phyloP scores from a whole-genome alignment of 2,113 vertebrate species.

The Rallus limicola region DNA sequence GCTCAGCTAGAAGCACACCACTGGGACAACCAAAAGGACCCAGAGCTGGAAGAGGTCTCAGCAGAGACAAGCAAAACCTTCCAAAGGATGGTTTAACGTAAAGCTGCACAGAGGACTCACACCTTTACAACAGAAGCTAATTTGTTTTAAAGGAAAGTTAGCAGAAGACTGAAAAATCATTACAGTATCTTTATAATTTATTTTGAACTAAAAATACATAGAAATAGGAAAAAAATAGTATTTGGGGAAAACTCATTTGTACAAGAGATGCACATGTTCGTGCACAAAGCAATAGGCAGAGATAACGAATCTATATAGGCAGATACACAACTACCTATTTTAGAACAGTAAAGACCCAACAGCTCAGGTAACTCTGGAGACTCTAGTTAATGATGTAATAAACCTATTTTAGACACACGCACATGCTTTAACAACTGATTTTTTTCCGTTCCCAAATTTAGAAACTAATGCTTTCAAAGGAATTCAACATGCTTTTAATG shows the following conservation, averaged over 20 bases:
- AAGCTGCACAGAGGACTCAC: background rate
- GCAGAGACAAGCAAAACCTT: background rate
- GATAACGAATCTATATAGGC: background rate
- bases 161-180: background rate
- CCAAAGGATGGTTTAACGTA: fast-evolving
- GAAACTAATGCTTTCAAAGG: background rate
- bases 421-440: background rate
- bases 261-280: too few relatives aligned
- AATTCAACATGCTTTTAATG: background rate
- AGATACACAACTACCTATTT: background rate
- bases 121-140: background rate
- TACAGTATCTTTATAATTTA: background rate
- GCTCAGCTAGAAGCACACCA: background rate
- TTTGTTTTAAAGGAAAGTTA: background rate
- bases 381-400: background rate
- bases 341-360: background rate
- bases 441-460: background rate
- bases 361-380: background rate
- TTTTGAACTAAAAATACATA: background rate
- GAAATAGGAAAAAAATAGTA: background rate
- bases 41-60: background rate
- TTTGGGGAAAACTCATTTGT: background rate
- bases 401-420: background rate
- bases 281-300: background rate
- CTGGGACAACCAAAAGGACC: background rate